These are phyloP conservation scores for Nautilus pompilius DNA, from an alignment of 1,140 invertebrate genomes.

Conservation along the genomic window DNA sequence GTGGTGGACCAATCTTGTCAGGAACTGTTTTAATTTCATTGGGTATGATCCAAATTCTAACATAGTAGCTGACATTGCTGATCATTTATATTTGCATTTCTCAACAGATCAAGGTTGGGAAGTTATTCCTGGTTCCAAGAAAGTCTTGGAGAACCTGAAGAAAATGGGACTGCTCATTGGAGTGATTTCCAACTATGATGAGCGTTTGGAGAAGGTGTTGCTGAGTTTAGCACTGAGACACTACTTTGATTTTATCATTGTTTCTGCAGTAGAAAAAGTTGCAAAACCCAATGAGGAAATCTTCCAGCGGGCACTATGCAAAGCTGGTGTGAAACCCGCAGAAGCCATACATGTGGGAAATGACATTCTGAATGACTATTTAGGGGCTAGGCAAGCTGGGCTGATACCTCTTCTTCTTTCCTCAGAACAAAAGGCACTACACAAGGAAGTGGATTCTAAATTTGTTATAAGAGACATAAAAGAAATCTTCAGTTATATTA, in stretches of 20 bases:
- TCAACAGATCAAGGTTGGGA: conserved; percentile 71
- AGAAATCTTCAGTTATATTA: too few relatives aligned
- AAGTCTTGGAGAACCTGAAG: conserved; percentile 63
- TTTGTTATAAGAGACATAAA: too few relatives aligned
- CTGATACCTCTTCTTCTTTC: conserved; percentile 73
- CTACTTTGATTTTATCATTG: conserved; percentile 77
- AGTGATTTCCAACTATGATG: conserved; percentile 86
- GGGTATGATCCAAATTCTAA: conserved; percentile 2
- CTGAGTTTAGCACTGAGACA: conserved; percentile 63
- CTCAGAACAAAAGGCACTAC: too few relatives aligned
- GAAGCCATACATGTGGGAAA: conserved; percentile 82
- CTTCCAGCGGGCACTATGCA: conserved; percentile 68
- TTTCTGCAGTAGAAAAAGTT: conserved; percentile 69
- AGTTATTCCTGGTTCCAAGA: conserved; percentile 63
- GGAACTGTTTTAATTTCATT: conserved; percentile 61
- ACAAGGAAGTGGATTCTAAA: too few relatives aligned
- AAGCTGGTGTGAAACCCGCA: conserved; percentile 54
- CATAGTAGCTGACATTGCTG: conserved; percentile 61
- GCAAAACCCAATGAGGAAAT: conserved; percentile 75
- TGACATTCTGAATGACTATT: conserved; percentile 70
- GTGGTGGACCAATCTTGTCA: conserved; percentile 77
- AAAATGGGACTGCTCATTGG: conserved; percentile 57
- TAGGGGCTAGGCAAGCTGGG: conserved; percentile 69
- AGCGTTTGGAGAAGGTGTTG: conserved; percentile 69
- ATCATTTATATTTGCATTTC: conserved; percentile 57